Conservation (phyloP, 35 echinoderm and acorn worm species). For the Apostichopus japonicus region DNA sequence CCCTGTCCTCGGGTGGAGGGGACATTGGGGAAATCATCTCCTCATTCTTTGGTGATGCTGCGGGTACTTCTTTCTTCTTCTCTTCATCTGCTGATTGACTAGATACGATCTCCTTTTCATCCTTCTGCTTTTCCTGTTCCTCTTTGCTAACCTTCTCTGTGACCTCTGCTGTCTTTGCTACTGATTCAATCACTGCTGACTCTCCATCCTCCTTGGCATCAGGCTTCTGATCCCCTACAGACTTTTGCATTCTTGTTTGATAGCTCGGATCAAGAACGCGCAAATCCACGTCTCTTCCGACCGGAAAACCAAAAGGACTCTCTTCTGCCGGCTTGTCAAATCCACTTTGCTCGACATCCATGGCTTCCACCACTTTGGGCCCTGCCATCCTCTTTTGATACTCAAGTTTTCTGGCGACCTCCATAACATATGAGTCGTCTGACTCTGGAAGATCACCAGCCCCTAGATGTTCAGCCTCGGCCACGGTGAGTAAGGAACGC, state of each 20-base stretch:
- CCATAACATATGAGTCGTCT: conserved; percentile 19
- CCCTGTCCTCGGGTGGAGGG: conserved; percentile 41
- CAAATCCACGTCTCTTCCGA: conserved; percentile 63
- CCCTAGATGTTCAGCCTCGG: not conserved
- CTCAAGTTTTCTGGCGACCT: conserved; percentile 44
- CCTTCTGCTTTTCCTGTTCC: conserved; percentile 1
- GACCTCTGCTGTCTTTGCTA: conserved; percentile 6
- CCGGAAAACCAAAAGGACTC: conserved; percentile 40
- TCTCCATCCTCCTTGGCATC: conserved; percentile 43
- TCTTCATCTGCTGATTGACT: not conserved
- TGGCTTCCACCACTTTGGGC: conserved; percentile 26
- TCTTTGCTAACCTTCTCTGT: not conserved
- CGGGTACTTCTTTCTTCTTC: too few species aligned
- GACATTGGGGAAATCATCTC: conserved; percentile 19
- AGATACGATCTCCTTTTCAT: not conserved
- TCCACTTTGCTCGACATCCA: not conserved
- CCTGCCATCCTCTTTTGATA: conserved; percentile 47
- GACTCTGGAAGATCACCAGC: not conserved
- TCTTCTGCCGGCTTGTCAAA: not conserved
- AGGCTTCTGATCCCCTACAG: not conserved
- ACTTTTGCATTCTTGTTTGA: conserved; percentile 2
- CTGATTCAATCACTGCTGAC: not conserved
- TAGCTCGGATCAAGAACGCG: conserved; percentile 57
- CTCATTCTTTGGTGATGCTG: not conserved
- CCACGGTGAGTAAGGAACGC: not conserved